Base-by-base conservation (phyloP, 1,140 invertebrate genomes). In the Panulirus ornatus region DNA sequence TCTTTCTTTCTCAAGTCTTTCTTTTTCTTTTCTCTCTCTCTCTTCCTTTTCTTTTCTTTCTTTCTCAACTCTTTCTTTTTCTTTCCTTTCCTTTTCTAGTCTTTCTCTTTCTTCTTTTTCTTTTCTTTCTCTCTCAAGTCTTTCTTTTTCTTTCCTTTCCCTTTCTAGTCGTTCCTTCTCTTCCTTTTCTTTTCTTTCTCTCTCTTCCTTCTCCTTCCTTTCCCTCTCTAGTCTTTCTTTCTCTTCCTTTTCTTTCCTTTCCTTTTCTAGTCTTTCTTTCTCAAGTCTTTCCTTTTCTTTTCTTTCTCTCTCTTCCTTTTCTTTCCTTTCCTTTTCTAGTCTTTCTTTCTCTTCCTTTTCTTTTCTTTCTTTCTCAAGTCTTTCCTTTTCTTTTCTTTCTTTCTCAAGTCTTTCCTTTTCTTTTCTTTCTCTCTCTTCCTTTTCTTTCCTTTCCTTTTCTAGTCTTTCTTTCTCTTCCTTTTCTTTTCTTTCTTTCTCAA, bases 111-210 rank as follows among this genome's bases (percentile, higher is more conserved):
- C 58, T 38, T 76, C 36, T 2, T 58, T 38, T 36, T 16, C 11
- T 70, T 63, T 11, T 66, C 16, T 40, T 63, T 27, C 42, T 38
- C 30, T 78, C 38, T 0, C 30, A 42, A 30, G 6, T 27, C 6
- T 30, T 42, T 40, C 38, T 44, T 16, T 30, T 42, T n/a, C 30
- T 22, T 1, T 19, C 40, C 27, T 78, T 42, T 79, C 30, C 14
- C 66, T 42, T 27, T 42, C 36, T 30, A 44, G 9, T 79, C 2
- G 14, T 66, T 66, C n/a, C 19, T 22, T 82, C 40, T 34, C 27
- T 47, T 34, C 42, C 8, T 66, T 54, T 54, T 42, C 27, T 42
- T 88, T 27, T 73, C 54, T 44, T 81, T 71, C 36, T 36, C 22
- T 70, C 27, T 34, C 44, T 54, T 0, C 11, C 14, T 73, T 27